These are phyloP conservation scores for Pogonomyrmex barbatus DNA, from an alignment of 1,140 invertebrate species.

Conservation along the genomic window DNA sequence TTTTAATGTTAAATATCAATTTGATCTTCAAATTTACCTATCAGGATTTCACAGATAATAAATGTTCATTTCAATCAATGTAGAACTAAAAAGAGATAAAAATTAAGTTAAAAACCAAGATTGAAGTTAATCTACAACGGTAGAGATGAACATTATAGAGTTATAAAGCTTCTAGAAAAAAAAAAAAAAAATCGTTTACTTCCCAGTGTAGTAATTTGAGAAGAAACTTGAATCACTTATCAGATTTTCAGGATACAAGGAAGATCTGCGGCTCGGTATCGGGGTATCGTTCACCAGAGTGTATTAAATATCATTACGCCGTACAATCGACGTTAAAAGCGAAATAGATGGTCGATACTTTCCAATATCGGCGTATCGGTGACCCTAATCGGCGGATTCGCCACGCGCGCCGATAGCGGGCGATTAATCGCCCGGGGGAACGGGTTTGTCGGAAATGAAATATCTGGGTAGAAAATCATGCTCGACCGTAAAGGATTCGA, in stretches of 20 bases:
- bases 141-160: too few species aligned
- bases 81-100: too few species aligned
- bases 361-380: conserved; percentile 40
- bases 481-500: conserved; percentile 78
- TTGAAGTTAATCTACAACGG: too few species aligned
- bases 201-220: neutral
- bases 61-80: too few species aligned
- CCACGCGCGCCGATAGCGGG: conserved; percentile 72
- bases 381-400: conserved; percentile 58
- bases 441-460: conserved; percentile 86
- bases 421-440: conserved; percentile 84
- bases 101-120: too few species aligned
- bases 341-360: conserved; percentile 30
- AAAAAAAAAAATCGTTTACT: too few species aligned
- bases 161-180: too few species aligned
- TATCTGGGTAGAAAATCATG: conserved; percentile 80
- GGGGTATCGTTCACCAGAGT: neutral
- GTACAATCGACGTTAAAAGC: conserved; percentile 1
- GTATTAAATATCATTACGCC: conserved; percentile 25
- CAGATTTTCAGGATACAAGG: neutral
- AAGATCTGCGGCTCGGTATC: neutral
- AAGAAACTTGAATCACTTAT: neutral
- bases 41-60: too few species aligned
- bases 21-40: too few species aligned
- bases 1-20: too few species aligned